Evolutionary conservation across 1,140 invertebrate genomes (phyloP).

Genomic region (Babylonia areolata): DNA sequence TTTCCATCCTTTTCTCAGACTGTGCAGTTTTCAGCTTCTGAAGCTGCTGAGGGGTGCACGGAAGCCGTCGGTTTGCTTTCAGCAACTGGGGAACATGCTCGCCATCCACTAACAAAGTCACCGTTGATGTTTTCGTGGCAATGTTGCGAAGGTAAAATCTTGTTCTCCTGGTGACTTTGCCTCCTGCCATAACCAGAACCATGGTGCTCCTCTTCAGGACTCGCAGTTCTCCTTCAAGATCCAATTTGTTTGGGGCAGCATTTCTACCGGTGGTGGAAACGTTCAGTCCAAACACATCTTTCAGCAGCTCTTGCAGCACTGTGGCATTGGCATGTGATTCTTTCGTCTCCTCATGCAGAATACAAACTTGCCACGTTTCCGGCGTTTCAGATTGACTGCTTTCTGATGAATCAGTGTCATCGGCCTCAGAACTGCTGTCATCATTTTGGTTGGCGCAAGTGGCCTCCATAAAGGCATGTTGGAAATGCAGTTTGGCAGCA

Average conservation of each 20-base stretch:
- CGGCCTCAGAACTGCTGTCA: background rate
- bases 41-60: background rate
- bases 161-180: background rate
- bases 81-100: background rate
- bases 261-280: background rate
- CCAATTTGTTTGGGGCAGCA: background rate
- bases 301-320: background rate
- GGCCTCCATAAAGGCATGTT: slow-evolving; percentile 4
- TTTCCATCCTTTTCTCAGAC: background rate
- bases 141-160: background rate
- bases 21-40: background rate
- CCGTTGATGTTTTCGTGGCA: background rate
- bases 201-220: slow-evolving; percentile 19
- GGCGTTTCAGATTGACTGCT: background rate
- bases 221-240: background rate
- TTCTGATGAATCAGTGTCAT: background rate
- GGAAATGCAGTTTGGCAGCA: background rate
- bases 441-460: background rate
- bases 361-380: background rate
- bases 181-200: slow-evolving; percentile 14
- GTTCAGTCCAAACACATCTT: background rate
- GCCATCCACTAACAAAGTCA: slow-evolving; percentile 8
- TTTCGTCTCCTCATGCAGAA: background rate
- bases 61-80: background rate
- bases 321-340: background rate